A percentile compares a stretch with the other conserved stretches of the same genome.
phyloP scores from a whole-genome alignment of 2,113 vertebrate genomes.

The Nannospalax galili region DNA sequence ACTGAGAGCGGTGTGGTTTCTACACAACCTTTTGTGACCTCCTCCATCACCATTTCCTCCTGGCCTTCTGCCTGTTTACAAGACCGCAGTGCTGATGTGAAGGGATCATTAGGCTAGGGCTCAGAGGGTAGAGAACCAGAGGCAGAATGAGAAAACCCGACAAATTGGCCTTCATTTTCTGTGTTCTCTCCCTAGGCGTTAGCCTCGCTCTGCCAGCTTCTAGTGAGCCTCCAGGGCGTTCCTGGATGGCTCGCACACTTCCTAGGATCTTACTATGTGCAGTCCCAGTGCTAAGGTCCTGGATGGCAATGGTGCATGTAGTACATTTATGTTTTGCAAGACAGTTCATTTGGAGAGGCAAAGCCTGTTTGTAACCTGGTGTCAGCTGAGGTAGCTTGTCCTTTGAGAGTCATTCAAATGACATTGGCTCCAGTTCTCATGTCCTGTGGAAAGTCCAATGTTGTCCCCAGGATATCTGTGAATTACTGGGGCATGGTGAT shows the following conservation, averaged over 20 bases:
- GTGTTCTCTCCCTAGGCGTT: neutral
- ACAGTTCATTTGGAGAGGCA: neutral
- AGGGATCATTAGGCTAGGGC: neutral
- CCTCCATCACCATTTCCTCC: neutral
- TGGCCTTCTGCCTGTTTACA: conserved; percentile 49
- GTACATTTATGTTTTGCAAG: conserved; percentile 27
- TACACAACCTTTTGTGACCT: conserved; percentile 29
- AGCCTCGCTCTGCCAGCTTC: neutral
- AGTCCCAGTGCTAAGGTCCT: neutral
- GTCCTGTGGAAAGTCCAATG: conserved; percentile 73
- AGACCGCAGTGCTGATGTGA: neutral
- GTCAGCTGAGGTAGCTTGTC: conserved; percentile 62
- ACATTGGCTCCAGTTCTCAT: conserved; percentile 51
- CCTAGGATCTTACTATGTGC: neutral
- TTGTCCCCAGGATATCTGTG: conserved; percentile 56
- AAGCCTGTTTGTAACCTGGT: conserved; percentile 32
- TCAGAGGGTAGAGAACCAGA: neutral
- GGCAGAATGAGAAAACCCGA: neutral
- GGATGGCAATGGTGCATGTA: neutral
- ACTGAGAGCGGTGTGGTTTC: neutral
- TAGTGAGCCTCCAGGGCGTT: neutral
- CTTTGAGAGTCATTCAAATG: conserved; percentile 56
- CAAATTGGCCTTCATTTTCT: neutral
- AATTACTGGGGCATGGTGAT: too few relatives aligned
- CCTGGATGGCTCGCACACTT: neutral